Base-by-base conservation (phyloP, 2,888 invertebrate genomes). In the Tinea pellionella region DNA sequence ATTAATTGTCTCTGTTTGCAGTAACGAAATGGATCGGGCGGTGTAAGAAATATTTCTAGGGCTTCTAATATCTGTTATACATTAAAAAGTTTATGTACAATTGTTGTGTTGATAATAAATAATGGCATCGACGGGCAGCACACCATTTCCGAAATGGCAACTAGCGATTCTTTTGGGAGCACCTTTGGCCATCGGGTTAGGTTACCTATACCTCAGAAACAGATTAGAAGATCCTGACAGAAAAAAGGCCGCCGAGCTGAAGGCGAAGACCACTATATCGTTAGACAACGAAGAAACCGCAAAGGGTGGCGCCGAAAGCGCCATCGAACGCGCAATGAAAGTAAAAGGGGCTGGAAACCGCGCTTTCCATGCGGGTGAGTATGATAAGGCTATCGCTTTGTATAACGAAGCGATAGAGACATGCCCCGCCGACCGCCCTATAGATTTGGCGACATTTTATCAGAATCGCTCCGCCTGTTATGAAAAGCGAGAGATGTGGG, bases 401-500 rank as follows among this genome's bases (percentile, higher is more conserved):
- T 99, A 99, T 75, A 94, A 95, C 67, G 94, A 94, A 82, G 99
- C 99, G 0, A 98, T 99, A 60, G 95, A 96, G 67, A 89, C 93
- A 32, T 97, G 97, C 69, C 94, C 96, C 0, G 82, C 88, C 63
- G 90, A 94, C 61, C 90, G 93, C 67, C 88, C 88, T 24, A 89
- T 89, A 0, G 96, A 95, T 66, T 82, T 97, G 61, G 93, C 98
- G 0, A 97, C 96, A 13, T 97, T 96, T 80, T 97, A 96, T 78
- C 98, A 98, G 78, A 98, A 98, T 75, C 92, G 97, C 68, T 98
- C 98, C 11, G 98, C 98, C 13, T 95, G 97, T 51, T 96, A 96
- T 78, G 98, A 98, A 78, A 95, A 96, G 78, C 85, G 97, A 72
- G 92, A 93, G 78, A 94, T 95, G 80, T 95, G 93, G 89, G 90